Evolutionary conservation across 1,140 invertebrate genomes (phyloP), one percentile per base, ranked within the genome.

Genomic region (Orchestia grillus): DNA sequence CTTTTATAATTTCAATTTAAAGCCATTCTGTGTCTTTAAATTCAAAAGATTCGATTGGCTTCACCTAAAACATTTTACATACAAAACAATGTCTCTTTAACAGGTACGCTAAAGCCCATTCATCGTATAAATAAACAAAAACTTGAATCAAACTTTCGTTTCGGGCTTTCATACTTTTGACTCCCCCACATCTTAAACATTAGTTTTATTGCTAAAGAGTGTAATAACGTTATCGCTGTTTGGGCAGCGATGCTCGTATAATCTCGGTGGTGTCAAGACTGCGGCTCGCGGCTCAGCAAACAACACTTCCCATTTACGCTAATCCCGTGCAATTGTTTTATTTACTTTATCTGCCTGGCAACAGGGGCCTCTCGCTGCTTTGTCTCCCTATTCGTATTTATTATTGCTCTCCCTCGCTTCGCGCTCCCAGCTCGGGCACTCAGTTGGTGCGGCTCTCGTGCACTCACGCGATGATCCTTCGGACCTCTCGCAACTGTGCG

Each of bases 251-350:
- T 44, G 92, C 92, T 94, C 92, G 44, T 94, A 47, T 45, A 94
- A 94, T 94, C 92, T 94, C 44, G 44, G 43, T 40, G 43, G 44
- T 94, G 92, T 94, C 92, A 94, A 94, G 92, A 94, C 92, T 94
- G 92, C 44, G 43, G 44, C 44, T 94, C 43, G 92, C 92, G 43
- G 92, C 92, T 94, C 92, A 44, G 47, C 92, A 94, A 94, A 94
- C 92, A 94, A 94, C 92, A 47, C 43, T 94, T 94, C 92, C 92
- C 92, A 94, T 94, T 94, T 94, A 94, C 92, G 92, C 92, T 94
- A 94, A 94, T 94, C 92, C 92, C 92, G 40, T 94, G 92, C 92
- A 94, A 94, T 94, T 94, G 43, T 94, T 94, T 94, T 94, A 94
- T 94, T 94, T 94, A 47, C 88, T 94, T 94, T 94, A 94, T 94